Base-by-base conservation (phyloP, 2,113 vertebrate species). In the Actenoides hombroni region DNA sequence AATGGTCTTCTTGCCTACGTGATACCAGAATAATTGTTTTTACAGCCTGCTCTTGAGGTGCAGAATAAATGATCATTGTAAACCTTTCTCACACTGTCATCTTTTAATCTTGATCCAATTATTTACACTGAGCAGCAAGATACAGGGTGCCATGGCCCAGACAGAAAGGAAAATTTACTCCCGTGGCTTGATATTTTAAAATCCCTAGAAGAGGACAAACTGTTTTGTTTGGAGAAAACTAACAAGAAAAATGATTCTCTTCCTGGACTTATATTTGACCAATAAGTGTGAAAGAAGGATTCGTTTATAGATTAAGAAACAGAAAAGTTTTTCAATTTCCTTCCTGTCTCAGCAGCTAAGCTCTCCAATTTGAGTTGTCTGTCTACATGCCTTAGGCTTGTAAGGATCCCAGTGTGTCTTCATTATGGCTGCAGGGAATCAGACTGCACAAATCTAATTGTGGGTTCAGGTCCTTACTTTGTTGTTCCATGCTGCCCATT, bases 51-150 rank as follows among this genome's bases (percentile, higher is more conserved):
- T 94, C 61, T 93, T 96, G 65, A 95, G 74, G 20, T 88, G 76
- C 87, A 92, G 86, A 96, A 92, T 95, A 95, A 95, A 82, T 91
- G 68, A 90, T 65, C 78, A 54, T 53, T 95, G n/a, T 42, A 94
- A 81, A 53, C 40, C 35, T 84, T 96, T 92, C 80, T 96, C 42
- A 83, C 33, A n/a, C 85, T 96, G 67, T 68, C 77, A 59, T 94
- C 60, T 79, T 94, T 96, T 95, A 92, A 94, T 96, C 91, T 82
- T 67, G 82, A 81, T 94, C 67, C 70, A 79, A 6, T 96, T 96
- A 96, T 94, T 97, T 97, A 88, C 75, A 49, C 60, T 63, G 60
- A 95, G 42, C 57, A 80, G 35, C 73, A 75, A 83, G 86, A 80
- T 95, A 57, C 25, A 79, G 82, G 33, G 7, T 94, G 54, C 94